Percentiles rank a stretch among this genome's conserved stretches.
Conservation (phyloP, 2,888 invertebrate species). For the Heliothis peltigera region DNA sequence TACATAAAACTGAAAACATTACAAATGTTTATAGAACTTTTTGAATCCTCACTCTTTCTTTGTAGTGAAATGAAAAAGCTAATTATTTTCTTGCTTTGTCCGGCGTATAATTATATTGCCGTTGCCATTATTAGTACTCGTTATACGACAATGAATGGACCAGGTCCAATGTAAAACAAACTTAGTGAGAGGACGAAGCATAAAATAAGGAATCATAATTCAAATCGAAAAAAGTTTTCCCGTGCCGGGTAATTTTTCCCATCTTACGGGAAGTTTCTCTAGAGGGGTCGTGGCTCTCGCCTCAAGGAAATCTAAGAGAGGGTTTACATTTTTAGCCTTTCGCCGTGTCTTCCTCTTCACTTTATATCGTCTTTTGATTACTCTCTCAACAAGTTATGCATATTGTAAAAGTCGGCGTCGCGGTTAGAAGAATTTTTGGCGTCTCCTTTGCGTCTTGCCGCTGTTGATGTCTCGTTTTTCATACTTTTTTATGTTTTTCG, state of each 20-base stretch:
- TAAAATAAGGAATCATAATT: slow-evolving; percentile 90
- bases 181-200: slow-evolving; percentile 81
- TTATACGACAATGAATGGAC: slow-evolving; percentile 78
- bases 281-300: slow-evolving; percentile 84
- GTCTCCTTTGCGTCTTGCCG: slow-evolving; percentile 79
- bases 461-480: slow-evolving; percentile 82
- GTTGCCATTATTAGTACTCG: slow-evolving; percentile 68
- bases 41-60: slow-evolving; percentile 20
- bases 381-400: slow-evolving; percentile 90
- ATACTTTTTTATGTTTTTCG: slow-evolving; percentile 80
- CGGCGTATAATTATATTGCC: slow-evolving; percentile 35
- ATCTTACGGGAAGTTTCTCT: slow-evolving; percentile 87
- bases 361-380: slow-evolving; percentile 90
- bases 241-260: slow-evolving; percentile 88
- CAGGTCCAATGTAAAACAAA: slow-evolving; percentile 84
- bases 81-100: slow-evolving; percentile 50
- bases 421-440: slow-evolving; percentile 82
- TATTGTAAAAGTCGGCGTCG: slow-evolving; percentile 85
- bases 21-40: slow-evolving; percentile 7
- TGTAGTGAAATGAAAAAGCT: slow-evolving; percentile 27
- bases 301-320: slow-evolving; percentile 86
- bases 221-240: slow-evolving; percentile 89
- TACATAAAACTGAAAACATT: slow-evolving; percentile 8
- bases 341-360: slow-evolving; percentile 87
- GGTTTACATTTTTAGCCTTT: slow-evolving; percentile 90